Evolutionary conservation across 2,888 invertebrate genomes (phyloP), one percentile per base, ranked within the genome.

Genomic region (Macaria liturata): DNA sequence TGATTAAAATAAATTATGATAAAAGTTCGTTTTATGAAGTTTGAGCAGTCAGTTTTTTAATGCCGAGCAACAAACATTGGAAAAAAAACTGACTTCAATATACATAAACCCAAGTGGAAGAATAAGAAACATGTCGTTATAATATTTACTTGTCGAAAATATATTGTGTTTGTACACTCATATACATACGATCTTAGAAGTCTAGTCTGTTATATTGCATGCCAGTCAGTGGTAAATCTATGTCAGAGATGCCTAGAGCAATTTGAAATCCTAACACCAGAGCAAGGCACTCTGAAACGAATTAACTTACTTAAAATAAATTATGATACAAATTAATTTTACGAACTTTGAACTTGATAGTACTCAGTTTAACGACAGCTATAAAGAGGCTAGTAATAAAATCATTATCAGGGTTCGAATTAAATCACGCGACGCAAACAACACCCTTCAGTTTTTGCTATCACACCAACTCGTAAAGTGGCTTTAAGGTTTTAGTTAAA

Each of bases 371-470:
- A 61, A 63, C 61, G 63, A 59, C 46, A 54, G 63, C 52, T 50
- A 59, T 63, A 63, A 67, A 60, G 40, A 32, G 48, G 52, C 48
- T 32, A 52, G 56, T 50, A 56, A 56, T 65, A 61, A 62, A 61
- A 65, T 59, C 54, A 58, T 64, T 62, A 64, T 60, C 67, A 61
- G 54, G 55, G 57, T 52, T 61, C 40, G 53, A 61, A 63, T 59
- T 42, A 50, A 54, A 46, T 52, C 56, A 60, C 54, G 60, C 61
- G 46, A 55, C n/a, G 30, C 9, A 47, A 54, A 59, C 47, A 48
- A 59, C 59, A 43, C 54, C 46, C 50, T 59, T 45, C 40, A 51
- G 51, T 51, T 51, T 47, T 59, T 34, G 39, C 42, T 58, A 54
- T 47, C 51, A 55, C 40, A 34, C 46, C 42, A 34, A 32, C 30